These are phyloP conservation scores for Saguinus imperator DNA, from an alignment of 2,113 vertebrate species.

Conservation along the genomic window DNA sequence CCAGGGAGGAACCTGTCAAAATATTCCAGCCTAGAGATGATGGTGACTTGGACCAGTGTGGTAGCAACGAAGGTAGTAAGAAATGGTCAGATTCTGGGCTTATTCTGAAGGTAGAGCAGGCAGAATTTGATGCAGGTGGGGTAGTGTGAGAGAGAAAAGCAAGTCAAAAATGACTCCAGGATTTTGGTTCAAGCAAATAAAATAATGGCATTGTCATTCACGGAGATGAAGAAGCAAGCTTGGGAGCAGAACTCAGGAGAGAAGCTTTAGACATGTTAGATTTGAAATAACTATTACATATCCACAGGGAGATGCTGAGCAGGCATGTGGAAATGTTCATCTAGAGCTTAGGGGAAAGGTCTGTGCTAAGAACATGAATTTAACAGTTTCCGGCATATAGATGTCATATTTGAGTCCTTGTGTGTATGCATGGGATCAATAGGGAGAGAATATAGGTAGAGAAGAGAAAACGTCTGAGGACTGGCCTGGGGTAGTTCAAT, in stretches of 20 bases:
- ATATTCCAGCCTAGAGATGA: not conserved
- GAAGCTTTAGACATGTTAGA: not conserved
- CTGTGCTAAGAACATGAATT: not conserved
- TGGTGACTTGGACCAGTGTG: not conserved
- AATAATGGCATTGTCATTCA: not conserved
- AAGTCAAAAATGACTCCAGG: not conserved
- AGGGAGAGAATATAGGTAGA: not conserved
- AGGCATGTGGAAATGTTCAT: not conserved
- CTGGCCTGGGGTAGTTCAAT: not conserved
- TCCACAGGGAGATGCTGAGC: not conserved
- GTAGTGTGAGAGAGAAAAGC: not conserved
- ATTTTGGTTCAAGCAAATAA: not conserved
- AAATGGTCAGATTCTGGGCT: not conserved
- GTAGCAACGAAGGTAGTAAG: not conserved
- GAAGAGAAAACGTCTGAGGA: not conserved
- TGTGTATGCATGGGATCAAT: not conserved
- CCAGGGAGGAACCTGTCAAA: too few relatives aligned
- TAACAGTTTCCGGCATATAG: not conserved
- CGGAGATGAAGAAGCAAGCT: not conserved
- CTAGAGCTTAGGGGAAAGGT: not conserved
- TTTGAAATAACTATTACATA: not conserved
- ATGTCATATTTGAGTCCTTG: not conserved
- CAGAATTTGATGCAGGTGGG: not conserved
- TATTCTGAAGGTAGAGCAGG: not conserved
- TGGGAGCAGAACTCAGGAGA: not conserved